A percentile compares a stretch with the other conserved stretches of the same genome.
These are phyloP conservation scores for Lophotriccus pileatus DNA, from an alignment of 2,797 vertebrate species.

Conservation along the genomic window DNA sequence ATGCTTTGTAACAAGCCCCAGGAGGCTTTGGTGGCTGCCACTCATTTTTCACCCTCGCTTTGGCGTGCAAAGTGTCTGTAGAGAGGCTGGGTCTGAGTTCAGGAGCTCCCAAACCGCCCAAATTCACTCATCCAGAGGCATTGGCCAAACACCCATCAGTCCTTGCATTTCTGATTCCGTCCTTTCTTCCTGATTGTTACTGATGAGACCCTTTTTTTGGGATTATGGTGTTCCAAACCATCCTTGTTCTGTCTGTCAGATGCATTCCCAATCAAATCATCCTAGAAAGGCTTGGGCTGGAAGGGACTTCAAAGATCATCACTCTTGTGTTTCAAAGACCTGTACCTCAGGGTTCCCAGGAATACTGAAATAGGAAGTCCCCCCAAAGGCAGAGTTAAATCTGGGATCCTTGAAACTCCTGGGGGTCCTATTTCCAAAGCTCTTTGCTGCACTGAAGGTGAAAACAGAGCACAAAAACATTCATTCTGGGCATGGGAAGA, in stretches of 20 bases:
- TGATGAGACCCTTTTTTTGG: neutral
- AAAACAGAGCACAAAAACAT: neutral
- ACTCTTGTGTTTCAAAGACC: neutral
- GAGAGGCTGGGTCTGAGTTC: neutral
- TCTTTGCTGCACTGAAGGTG: neutral
- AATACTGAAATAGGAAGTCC: neutral
- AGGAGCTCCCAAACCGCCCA: neutral
- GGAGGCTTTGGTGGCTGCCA: neutral
- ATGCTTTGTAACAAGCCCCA: neutral
- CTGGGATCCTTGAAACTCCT: neutral
- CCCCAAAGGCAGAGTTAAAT: neutral
- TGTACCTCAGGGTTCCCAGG: neutral
- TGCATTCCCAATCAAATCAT: neutral
- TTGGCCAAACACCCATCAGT: neutral
- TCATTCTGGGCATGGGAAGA: neutral
- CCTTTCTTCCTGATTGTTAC: neutral
- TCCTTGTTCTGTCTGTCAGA: neutral
- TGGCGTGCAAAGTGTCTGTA: fast-evolving
- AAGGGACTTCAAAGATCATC: neutral
- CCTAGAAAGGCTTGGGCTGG: neutral
- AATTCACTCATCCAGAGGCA: neutral
- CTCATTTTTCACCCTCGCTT: neutral
- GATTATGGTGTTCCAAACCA: neutral
- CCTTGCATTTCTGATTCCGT: neutral
- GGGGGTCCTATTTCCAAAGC: neutral